A percentile compares a stretch with the other conserved stretches of the same genome.
phyloP scores from a whole-genome alignment of 64 coral and sea anemone genomes.

The Montipora capricornis region DNA sequence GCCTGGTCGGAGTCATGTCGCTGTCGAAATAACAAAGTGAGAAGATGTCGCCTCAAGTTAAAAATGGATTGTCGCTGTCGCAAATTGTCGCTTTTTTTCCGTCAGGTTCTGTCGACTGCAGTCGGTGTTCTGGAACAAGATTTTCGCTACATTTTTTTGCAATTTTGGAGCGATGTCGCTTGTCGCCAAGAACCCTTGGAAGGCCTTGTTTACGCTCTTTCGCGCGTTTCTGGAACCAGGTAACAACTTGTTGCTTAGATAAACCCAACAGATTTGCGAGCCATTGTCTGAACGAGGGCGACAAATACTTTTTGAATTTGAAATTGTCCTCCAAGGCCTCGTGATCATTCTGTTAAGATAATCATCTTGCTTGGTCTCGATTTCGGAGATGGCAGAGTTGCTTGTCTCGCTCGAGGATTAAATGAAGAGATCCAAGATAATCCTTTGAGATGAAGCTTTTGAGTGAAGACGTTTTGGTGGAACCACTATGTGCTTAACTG shows the following conservation, averaged over 20 bases:
- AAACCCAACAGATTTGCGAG: slow-evolving; percentile 20
- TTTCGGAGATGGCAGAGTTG: not conserved
- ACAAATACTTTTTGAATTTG: slow-evolving; percentile 26
- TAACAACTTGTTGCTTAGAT: slow-evolving; percentile 17
- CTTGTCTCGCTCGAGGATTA: not conserved
- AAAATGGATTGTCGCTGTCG: too few relatives aligned
- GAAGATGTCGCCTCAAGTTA: too few relatives aligned
- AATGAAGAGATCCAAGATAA: not conserved
- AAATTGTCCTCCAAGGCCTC: slow-evolving; percentile 5
- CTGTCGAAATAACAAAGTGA: too few relatives aligned
- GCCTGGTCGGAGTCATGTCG: too few relatives aligned
- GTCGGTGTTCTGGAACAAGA: too few relatives aligned
- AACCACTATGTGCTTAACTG: not conserved
- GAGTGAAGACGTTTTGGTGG: not conserved
- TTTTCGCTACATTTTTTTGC: too few relatives aligned
- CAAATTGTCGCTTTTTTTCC: too few relatives aligned
- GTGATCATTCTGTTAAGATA: not conserved
- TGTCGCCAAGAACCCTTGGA: too few relatives aligned
- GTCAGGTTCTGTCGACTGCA: too few relatives aligned
- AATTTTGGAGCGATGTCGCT: too few relatives aligned
- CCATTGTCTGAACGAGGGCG: slow-evolving; percentile 9
- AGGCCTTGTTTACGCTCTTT: slow-evolving; percentile 1
- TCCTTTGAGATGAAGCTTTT: not conserved
- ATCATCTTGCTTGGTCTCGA: slow-evolving; percentile 1
- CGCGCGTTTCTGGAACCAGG: slow-evolving; percentile 35